Base-by-base conservation (phyloP, 2,113 vertebrate species). In the Oreotrochilus melanogaster region DNA sequence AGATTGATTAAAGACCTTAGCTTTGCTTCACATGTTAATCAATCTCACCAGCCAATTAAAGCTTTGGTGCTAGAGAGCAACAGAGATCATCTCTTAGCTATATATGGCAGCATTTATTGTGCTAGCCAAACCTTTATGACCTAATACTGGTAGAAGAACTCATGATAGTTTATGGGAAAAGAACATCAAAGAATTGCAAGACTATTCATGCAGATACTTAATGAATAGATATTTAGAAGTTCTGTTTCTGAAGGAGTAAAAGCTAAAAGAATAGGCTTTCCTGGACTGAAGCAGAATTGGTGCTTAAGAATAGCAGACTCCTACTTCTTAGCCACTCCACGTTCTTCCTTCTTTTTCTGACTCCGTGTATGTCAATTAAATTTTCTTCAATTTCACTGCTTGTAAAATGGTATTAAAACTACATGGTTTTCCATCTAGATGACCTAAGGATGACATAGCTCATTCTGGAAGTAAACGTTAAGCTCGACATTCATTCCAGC, bases 1-100 rank as follows among this genome's bases (percentile, higher is more conserved):
- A 95, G 95, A 96, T 96, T 97, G 95, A 96, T 96, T 96, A 92
- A 96, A 96, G 94, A 90, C 90, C 82, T 92, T 93, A 94, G 56
- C 82, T 95, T 94, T 27, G 10, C 94, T 96, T 96, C 90, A 93
- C 88, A 83, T 97, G 90, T 88, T 96, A 97, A 97, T 96, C 96
- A 96, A 88, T 97, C 93, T 96, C 92, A 84, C 75, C 57, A 96
- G 95, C 95, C 96, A 97, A 95, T 97, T 96, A 96, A 65, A 92
- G 69, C 79, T 78, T 83, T 90, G 82, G 90, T 95, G 72, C 86
- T 86, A 61, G 88, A 86, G 51, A 94, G 86, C 60, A 92, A 71
- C 19, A 93, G 79, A 94, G 90, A 96, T 81, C 57, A 61, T 88
- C 43, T 84, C 86, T 93, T 94, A 70, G 57, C 85, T 92, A 86